Conservation (phyloP, 2,888 invertebrate genomes). For the Hyposoter dolosus region DNA sequence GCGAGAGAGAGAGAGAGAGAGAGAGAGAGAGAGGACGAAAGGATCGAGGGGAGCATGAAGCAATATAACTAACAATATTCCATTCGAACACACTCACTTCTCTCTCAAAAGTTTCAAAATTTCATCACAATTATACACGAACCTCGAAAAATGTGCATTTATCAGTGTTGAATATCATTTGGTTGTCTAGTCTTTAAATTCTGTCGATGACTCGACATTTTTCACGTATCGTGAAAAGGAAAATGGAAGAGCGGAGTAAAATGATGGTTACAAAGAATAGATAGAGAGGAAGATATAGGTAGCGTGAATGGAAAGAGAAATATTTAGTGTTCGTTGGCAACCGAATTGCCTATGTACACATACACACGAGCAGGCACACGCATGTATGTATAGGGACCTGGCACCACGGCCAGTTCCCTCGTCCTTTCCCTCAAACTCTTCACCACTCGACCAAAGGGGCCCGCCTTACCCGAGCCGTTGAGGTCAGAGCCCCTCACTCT, state of each 20-base stretch:
- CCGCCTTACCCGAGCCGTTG: slow-evolving; percentile 77
- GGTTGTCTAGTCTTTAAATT: neutral
- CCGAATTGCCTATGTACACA: slow-evolving; percentile 58
- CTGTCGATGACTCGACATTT: neutral
- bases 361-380: no score
- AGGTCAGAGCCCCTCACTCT: slow-evolving; percentile 80
- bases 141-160: neutral
- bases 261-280: neutral
- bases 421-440: slow-evolving; percentile 52
- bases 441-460: slow-evolving; percentile 66
- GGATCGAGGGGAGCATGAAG: slow-evolving; percentile 19
- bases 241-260: neutral
- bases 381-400: slow-evolving; percentile 29
- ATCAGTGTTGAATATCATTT: neutral
- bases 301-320: slow-evolving; percentile 58
- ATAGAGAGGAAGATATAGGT: neutral
- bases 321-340: slow-evolving; percentile 79
- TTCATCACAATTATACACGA: no score
- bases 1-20: slow-evolving; percentile 7
- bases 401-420: slow-evolving; percentile 42
- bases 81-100: slow-evolving; percentile 23
- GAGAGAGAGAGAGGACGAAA: slow-evolving; percentile 16
- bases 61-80: slow-evolving; percentile 43
- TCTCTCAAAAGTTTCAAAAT: neutral
- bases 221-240: neutral